phyloP scores from a whole-genome alignment of 2,797 vertebrate species.

The Sebastolobus altivelis region DNA sequence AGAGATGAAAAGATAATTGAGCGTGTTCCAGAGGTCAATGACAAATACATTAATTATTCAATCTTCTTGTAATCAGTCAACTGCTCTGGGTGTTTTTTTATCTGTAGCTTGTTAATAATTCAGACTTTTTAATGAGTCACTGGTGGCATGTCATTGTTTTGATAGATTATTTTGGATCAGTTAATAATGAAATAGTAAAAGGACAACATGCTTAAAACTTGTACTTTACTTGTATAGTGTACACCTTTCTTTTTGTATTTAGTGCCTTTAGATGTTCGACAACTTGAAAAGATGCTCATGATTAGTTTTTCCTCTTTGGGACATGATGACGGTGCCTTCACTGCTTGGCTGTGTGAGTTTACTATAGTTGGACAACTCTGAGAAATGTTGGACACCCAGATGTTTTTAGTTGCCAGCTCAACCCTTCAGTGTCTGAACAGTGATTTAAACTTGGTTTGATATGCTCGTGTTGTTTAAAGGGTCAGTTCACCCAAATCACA shows the following conservation, averaged over 20 bases:
- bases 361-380: background rate
- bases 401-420: background rate
- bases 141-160: background rate
- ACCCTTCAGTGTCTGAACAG: background rate
- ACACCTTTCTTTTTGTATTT: background rate
- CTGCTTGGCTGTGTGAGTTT: background rate
- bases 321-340: background rate
- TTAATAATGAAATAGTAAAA: background rate
- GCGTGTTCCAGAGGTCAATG: background rate
- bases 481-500: background rate
- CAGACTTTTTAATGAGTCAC: constrained; percentile 5
- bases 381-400: background rate
- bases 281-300: background rate
- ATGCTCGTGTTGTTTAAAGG: background rate
- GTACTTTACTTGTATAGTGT: background rate
- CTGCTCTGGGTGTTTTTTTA: constrained; percentile 4
- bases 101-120: constrained; percentile 41
- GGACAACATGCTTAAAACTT: background rate
- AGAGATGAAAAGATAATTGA: background rate
- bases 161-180: background rate
- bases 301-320: background rate
- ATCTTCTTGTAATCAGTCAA: constrained; percentile 3
- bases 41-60: constrained; percentile 30
- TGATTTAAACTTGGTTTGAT: background rate
- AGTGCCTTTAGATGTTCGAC: background rate